These are phyloP conservation scores for Alviniconcha strummeri DNA, from an alignment of 2,888 invertebrate species.

Conservation along the genomic window DNA sequence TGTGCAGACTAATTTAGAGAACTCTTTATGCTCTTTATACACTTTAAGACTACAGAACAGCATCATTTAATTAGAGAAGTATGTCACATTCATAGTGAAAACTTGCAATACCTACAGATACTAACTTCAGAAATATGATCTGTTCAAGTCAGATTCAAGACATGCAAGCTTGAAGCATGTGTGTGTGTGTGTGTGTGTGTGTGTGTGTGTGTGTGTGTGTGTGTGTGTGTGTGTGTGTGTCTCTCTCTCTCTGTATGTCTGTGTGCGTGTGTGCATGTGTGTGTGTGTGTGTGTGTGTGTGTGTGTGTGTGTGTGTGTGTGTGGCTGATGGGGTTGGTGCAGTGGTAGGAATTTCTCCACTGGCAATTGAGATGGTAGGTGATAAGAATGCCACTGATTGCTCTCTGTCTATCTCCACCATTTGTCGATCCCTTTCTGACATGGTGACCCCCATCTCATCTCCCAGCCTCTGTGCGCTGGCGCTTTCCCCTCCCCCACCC, in stretches of 20 bases:
- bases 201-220: constrained; percentile 27
- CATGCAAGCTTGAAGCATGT: not conserved
- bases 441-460: not conserved
- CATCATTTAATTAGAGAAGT: too few species aligned
- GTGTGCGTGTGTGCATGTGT: constrained; percentile 14
- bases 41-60: too few species aligned
- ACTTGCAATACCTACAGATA: too few species aligned
- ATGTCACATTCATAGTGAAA: too few species aligned
- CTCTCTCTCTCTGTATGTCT: constrained; percentile 9
- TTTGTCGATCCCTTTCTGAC: not conserved
- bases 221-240: constrained; percentile 27
- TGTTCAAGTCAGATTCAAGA: not conserved
- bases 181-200: constrained; percentile 22
- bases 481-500: too few species aligned
- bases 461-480: not conserved
- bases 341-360: not conserved
- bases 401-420: constrained; percentile 14
- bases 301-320: constrained; percentile 25
- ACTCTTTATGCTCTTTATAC: too few species aligned
- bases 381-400: constrained; percentile 26
- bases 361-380: constrained; percentile 20
- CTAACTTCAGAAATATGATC: too few species aligned
- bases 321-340: not conserved
- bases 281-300: constrained; percentile 19
- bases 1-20: too few species aligned